Base-by-base conservation (phyloP, 2,113 vertebrate genomes). In the Macrotis lagotis region DNA sequence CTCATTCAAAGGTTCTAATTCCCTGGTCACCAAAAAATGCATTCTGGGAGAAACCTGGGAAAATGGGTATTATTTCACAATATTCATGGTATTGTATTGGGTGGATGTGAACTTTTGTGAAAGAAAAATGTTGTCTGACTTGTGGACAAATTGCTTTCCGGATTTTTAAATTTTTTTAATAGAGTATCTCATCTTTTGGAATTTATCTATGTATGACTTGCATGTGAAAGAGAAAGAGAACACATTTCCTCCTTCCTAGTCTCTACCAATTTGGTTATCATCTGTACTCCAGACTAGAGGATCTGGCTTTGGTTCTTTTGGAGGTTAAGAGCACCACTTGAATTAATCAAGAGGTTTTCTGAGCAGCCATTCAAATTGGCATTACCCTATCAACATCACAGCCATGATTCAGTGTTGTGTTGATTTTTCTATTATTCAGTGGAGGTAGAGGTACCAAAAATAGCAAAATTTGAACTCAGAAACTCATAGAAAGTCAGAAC, bases 21-120 rank as follows among this genome's bases (percentile, higher is more conserved):
- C 50, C 92, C 95, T 93, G 94, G 90, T 92, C 95, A 51, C 49
- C 95, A 51, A 93, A 52, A 66, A 66, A 66, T 88, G 25, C 48
- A 91, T 95, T 92, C 94, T 44, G 12, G 0, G 1, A 83, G 53
- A 95, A 96, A 96, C 95, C 9, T 92, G 11, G 5, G 91, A 91
- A 11, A 25, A 91, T 96, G 93, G 47, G 93, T 44, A 44, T 89
- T 91, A 95, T 48, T 37, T 26, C 37, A 7, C 0, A 3, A 44
- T 50, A 49, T 51, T 47, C 25, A 47, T 44, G 25, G 0, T 26
- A 10, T 14, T 14, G 66, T 48, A 47, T 37, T 31, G 92, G 2
- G 10, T 8, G 50, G 5, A 50, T 24, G 24, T 10, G 55, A 49
- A 50, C 53, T n/a, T 25, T 10, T 48, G 19, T 51, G 89, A 22